Conservation (phyloP, 2,113 vertebrate genomes). For the Spheniscus mendiculus region DNA sequence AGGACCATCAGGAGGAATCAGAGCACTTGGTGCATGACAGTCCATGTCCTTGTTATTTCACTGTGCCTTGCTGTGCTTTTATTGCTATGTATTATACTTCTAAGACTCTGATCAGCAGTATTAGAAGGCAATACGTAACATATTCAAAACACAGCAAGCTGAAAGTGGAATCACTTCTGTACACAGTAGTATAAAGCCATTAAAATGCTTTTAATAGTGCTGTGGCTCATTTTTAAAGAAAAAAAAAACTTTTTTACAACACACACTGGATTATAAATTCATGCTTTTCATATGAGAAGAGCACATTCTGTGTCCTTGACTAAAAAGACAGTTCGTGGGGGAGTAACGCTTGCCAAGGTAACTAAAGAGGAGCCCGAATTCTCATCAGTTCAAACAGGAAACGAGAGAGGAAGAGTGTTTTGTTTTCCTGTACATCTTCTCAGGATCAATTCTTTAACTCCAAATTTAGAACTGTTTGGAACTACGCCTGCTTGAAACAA, state of each 20-base stretch:
- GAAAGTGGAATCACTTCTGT: background rate
- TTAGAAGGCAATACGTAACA: background rate
- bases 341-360: background rate
- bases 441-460: background rate
- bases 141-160: background rate
- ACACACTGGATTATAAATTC: background rate
- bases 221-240: background rate
- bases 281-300: background rate
- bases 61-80: background rate
- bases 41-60: background rate
- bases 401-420: background rate
- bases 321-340: background rate
- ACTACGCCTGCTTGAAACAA: slow-evolving; percentile 23
- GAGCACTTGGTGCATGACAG: background rate
- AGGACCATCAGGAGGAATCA: background rate
- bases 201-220: background rate
- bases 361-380: background rate
- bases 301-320: background rate
- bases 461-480: slow-evolving; percentile 36
- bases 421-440: background rate
- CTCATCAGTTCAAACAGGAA: slow-evolving; percentile 14
- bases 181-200: background rate
- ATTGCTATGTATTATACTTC: background rate
- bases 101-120: background rate
- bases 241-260: background rate